Conservation (phyloP, 2,113 vertebrate genomes). For the Carassius carassius region DNA sequence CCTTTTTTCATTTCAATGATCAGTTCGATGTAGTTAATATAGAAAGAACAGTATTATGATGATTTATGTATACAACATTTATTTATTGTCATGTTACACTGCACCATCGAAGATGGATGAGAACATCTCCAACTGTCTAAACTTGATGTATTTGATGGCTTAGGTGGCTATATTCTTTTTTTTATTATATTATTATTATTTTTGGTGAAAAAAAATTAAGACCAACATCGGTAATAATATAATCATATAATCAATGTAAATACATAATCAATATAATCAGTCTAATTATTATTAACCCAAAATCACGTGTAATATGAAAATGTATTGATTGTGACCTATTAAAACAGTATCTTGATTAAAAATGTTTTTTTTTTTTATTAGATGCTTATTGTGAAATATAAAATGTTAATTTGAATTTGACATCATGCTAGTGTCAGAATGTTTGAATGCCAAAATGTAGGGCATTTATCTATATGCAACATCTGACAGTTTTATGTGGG, state of each 20-base stretch:
- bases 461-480: no score
- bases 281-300: not conserved
- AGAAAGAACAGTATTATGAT: not conserved
- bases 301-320: not conserved
- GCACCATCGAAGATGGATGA: no score
- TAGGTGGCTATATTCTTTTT: no score
- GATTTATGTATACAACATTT: not conserved
- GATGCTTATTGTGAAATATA: not conserved
- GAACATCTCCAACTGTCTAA: not conserved
- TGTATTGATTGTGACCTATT: not conserved
- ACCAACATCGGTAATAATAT: not conserved
- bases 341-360: not conserved
- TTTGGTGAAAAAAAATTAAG: not conserved
- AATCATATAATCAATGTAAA: constrained; percentile 21
- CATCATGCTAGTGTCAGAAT: constrained; percentile 17
- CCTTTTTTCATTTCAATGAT: constrained; percentile 70
- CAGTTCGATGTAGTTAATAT: not conserved
- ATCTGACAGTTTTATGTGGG: no score
- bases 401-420: not conserved
- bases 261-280: not conserved
- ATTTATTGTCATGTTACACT: not conserved
- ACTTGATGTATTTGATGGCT: not conserved
- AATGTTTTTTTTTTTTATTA: not conserved
- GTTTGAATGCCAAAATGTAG: not conserved
- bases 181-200: no score